A percentile compares a stretch with the other conserved stretches of the same genome.
Conservation (phyloP, 64 coral and sea anemone genomes). For the Catalaphyllia jardinei region DNA sequence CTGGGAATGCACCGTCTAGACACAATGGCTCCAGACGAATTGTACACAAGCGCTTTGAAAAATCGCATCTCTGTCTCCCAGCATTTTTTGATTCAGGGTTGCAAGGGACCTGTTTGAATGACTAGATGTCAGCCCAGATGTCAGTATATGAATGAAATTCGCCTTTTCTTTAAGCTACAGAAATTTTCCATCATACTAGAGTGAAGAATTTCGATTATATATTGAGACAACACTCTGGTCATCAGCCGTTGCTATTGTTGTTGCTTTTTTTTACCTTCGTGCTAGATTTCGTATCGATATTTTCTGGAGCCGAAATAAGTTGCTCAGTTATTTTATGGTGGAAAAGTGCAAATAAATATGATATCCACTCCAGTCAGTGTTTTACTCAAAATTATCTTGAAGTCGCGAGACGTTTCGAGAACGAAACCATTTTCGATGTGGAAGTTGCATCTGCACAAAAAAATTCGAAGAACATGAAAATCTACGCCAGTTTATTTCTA, state of each 20-base stretch:
- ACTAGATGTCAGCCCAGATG: not conserved
- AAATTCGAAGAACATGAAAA: too few species aligned
- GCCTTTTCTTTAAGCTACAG: not conserved
- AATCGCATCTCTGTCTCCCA: not conserved
- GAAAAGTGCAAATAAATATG: too few species aligned
- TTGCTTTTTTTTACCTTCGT: too few species aligned
- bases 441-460: too few species aligned
- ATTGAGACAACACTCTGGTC: not conserved
- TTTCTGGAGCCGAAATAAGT: too few species aligned
- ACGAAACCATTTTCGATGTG: too few species aligned
- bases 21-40: not conserved
- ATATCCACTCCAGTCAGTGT: too few species aligned
- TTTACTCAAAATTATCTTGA: too few species aligned
- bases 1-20: constrained; percentile 36
- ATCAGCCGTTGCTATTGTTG: not conserved
- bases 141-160: not conserved
- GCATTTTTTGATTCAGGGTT: not conserved
- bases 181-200: not conserved
- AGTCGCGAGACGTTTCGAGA: too few species aligned
- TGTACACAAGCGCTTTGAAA: constrained; percentile 12
- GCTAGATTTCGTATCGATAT: too few species aligned
- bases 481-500: too few species aligned
- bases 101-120: not conserved
- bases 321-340: too few species aligned
- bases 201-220: not conserved